A percentile compares a stretch with the other conserved stretches of the same genome.
Evolutionary conservation across 2,888 invertebrate species (phyloP).

Genomic region (Stomorhina lunata): DNA sequence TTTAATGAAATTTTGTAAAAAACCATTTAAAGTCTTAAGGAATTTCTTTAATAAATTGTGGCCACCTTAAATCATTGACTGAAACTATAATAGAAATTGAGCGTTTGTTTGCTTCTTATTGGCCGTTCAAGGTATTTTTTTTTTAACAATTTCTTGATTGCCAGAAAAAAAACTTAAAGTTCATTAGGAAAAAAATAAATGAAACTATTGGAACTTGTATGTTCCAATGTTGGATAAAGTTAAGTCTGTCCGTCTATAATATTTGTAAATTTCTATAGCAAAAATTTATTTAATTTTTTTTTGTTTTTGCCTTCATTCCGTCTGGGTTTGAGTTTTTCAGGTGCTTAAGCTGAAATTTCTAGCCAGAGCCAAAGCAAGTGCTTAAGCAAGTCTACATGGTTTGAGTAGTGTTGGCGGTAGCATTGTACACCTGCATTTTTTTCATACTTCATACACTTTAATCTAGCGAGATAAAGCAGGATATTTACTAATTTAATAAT

Average conservation of each 20-base stretch:
- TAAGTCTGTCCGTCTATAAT: neutral
- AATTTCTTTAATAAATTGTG: neutral
- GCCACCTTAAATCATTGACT: constrained; percentile 28
- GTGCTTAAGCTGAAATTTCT: constrained; percentile 3
- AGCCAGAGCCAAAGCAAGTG: too few relatives aligned
- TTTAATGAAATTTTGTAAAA: neutral
- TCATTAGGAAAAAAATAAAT: constrained; percentile 51
- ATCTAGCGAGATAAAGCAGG: constrained; percentile 67
- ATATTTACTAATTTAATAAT: constrained; percentile 80
- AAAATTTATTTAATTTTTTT: neutral
- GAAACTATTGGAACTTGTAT: constrained; percentile 46
- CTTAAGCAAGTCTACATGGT: neutral
- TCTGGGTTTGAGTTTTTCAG: constrained; percentile 44
- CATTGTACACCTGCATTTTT: constrained; percentile 62
- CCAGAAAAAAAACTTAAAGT: constrained; percentile 36
- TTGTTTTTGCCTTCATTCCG: neutral
- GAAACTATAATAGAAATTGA: constrained; percentile 3
- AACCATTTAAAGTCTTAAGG: neutral
- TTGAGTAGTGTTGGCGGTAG: constrained; percentile 55
- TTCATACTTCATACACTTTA: constrained; percentile 39
- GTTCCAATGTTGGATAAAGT: constrained; percentile 37
- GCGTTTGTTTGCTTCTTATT: constrained; percentile 21
- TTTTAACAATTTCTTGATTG: constrained; percentile 50
- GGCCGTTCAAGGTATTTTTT: constrained; percentile 44
- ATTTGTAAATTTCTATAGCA: constrained; percentile 9